Evolutionary conservation across 2,888 invertebrate species (phyloP).

Genomic region (Adelphocoris suturalis): DNA sequence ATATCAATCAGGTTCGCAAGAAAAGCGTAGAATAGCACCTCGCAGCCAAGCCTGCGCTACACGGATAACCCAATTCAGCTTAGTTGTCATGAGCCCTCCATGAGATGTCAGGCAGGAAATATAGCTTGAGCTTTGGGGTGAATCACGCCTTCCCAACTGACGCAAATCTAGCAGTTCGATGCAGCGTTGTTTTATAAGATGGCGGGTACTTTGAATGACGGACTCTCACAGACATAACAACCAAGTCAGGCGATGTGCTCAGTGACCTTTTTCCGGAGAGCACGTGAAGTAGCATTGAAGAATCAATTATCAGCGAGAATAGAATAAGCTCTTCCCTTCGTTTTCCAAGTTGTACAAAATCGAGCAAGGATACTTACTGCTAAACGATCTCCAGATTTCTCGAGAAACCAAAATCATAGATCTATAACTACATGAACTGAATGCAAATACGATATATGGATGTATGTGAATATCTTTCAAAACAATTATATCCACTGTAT

Average conservation of each 20-base stretch:
- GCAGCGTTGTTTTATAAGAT: neutral
- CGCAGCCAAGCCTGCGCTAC: neutral
- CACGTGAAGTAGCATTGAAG: neutral
- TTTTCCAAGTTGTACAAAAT: too few species aligned
- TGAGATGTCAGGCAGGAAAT: neutral
- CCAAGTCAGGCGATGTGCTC: constrained; percentile 30
- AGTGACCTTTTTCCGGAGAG: neutral
- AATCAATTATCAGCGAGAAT: neutral
- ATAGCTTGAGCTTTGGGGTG: neutral
- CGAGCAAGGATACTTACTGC: too few species aligned
- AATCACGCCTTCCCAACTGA: constrained; percentile 29
- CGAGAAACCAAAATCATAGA: too few species aligned
- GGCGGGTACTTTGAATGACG: constrained; percentile 40
- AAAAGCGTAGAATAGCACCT: neutral
- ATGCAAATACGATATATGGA: too few species aligned
- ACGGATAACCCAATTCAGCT: neutral
- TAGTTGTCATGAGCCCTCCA: neutral
- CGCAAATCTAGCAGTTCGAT: constrained; percentile 8
- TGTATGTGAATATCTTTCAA: too few species aligned
- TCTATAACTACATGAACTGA: too few species aligned
- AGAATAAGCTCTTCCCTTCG: too few species aligned
- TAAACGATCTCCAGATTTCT: too few species aligned
- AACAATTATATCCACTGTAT: too few species aligned
- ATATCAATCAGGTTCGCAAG: too few species aligned
- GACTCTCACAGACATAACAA: constrained; percentile 41